phyloP scores from a whole-genome alignment of 2,888 invertebrate species.

The Limulus polyphemus region DNA sequence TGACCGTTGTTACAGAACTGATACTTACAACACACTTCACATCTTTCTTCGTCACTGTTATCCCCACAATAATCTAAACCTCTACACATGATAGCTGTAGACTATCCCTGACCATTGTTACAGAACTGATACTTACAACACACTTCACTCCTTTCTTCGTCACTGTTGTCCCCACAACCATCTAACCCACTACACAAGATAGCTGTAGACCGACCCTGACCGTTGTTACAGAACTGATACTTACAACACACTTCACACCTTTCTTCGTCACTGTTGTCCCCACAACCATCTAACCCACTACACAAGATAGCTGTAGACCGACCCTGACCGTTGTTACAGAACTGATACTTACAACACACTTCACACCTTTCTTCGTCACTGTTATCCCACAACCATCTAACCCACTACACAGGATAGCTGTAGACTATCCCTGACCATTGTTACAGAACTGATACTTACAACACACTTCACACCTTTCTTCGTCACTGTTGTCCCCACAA shows the following conservation, averaged over 20 bases:
- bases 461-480: constrained; percentile 68
- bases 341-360: constrained; percentile 78
- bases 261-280: constrained; percentile 76
- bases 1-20: constrained; percentile 61
- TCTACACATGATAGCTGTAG: constrained; percentile 74
- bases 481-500: constrained; percentile 81
- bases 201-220: constrained; percentile 73
- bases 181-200: constrained; percentile 79
- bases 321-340: constrained; percentile 72
- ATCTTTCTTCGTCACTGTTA: constrained; percentile 71
- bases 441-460: constrained; percentile 58
- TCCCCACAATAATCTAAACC: constrained; percentile 85
- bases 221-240: constrained; percentile 56
- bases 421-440: constrained; percentile 75
- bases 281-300: constrained; percentile 79
- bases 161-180: constrained; percentile 81
- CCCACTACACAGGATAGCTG: constrained; percentile 78
- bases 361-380: constrained; percentile 72
- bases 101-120: constrained; percentile 75
- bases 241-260: constrained; percentile 75
- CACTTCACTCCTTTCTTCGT: constrained; percentile 67
- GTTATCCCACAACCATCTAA: constrained; percentile 84
- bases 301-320: constrained; percentile 81
- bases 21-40: constrained; percentile 69
- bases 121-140: constrained; percentile 62